phyloP scores from a whole-genome alignment of 2,888 invertebrate genomes.

The Ischnus inquisitorius region DNA sequence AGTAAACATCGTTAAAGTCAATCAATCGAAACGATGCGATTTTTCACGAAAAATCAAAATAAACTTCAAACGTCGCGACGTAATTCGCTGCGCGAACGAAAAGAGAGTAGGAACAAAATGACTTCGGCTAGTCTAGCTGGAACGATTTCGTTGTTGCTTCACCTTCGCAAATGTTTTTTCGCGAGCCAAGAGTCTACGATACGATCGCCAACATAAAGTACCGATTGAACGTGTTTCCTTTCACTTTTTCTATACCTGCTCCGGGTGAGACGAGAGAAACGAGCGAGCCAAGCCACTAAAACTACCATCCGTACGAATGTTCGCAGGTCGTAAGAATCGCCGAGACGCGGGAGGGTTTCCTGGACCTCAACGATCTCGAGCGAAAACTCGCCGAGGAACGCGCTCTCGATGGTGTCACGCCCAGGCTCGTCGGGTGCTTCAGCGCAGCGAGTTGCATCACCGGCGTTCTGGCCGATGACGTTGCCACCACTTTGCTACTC shows the following conservation, averaged over 20 bases:
- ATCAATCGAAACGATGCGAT: constrained; percentile 44
- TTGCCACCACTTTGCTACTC: constrained; percentile 92
- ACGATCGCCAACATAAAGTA: neutral
- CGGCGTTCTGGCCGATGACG: constrained; percentile 94
- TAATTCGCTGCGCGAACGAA: neutral
- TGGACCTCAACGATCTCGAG: constrained; percentile 92
- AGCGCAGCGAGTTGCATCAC: constrained; percentile 95
- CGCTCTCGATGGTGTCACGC: constrained; percentile 85
- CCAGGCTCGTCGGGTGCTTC: constrained; percentile 93
- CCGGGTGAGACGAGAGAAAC: constrained; percentile 1
- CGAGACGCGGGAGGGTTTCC: constrained; percentile 92
- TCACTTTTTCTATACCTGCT: constrained; percentile 54
- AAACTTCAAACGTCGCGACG: neutral
- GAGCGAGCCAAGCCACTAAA: neutral
- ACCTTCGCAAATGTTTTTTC: neutral
- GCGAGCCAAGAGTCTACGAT: neutral
- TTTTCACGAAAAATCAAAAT: constrained; percentile 15
- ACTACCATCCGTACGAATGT: constrained; percentile 42
- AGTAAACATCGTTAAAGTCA: constrained; percentile 66
- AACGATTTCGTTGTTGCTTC: neutral
- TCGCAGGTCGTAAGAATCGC: constrained; percentile 91
- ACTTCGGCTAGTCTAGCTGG: neutral
- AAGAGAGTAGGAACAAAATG: neutral
- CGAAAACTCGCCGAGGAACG: constrained; percentile 89
- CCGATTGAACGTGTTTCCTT: constrained; percentile 28